phyloP scores from a whole-genome alignment of 1,140 invertebrate genomes.

The Trichonephila clavata region DNA sequence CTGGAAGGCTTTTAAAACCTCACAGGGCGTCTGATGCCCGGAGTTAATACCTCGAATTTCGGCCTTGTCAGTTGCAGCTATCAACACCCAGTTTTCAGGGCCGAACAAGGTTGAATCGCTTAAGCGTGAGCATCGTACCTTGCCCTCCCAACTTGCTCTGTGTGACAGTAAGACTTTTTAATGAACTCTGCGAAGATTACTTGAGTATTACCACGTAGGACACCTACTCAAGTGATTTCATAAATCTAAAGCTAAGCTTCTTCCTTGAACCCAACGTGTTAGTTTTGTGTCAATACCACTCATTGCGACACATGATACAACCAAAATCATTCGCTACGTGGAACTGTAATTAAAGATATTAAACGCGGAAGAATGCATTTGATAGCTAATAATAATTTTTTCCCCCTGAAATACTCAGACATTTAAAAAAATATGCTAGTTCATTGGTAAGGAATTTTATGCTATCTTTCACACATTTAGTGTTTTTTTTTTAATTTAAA shows the following conservation, averaged over 20 bases:
- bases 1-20: not conserved
- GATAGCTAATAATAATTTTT: no score
- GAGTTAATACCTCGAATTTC: not conserved
- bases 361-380: no score
- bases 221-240: not conserved
- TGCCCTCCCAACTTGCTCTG: constrained; percentile 1
- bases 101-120: constrained; percentile 1
- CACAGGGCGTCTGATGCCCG: constrained; percentile 6
- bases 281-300: not conserved
- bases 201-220: not conserved
- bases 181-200: not conserved
- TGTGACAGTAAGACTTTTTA: not conserved
- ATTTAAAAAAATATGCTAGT: no score
- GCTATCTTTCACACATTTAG: no score
- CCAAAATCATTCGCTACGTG: no score
- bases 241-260: not conserved
- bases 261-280: not conserved
- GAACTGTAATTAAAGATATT: no score
- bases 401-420: no score
- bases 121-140: not conserved
- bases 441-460: no score
- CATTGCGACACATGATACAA: not conserved
- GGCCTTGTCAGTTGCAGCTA: not conserved
- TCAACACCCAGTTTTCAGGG: constrained; percentile 37
- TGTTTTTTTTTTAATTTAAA: no score